Base-by-base conservation (phyloP, 2,797 vertebrate genomes). In the Merluccius polli region DNA sequence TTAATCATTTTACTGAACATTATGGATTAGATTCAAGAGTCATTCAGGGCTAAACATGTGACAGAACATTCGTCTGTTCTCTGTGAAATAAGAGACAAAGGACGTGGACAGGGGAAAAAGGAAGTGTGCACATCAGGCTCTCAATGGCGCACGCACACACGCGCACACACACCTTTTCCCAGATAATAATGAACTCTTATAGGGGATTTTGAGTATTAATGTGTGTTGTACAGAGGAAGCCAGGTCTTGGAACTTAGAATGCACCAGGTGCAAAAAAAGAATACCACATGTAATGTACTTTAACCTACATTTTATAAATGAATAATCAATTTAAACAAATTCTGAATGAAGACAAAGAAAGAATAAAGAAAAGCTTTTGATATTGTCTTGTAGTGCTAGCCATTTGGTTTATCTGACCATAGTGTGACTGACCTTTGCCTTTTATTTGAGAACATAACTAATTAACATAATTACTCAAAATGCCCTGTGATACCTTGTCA, bases 41-140 rank as follows among this genome's bases (percentile, higher is more conserved):
- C 44, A 18, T 18, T 48, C 44, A 48, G 44, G 4, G 44, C 15
- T 59, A 2, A 59, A 10, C 52, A 59, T 59, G 52, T 59, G 52
- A 59, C 52, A n/a, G 21, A 59, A 59, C 52, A n/a, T 59, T 10
- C 18, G n/a, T 59, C 52, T 48, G 44, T 24, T 59, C 52, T 48
- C 44, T 48, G 44, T 48, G 65, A 68, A 68, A 30, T 13, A 15
- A 29, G 29, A 3, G 65, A 16, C 65, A 31, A 12, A 32, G 29
- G 29, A 29, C 65, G 11, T 59, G 75, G 35, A 78, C 79, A 0
- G 73, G 18, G 65, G 70, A 89, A 86, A 86, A 84, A 87, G 87
- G 87, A 90, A 87, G 82, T 78, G 78, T 59, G 38, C 16, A 4
- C 80, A 72, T 84, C 69, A 76, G 32, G 75, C 73, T 41, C 73